Evolutionary conservation across 2,888 invertebrate genomes (phyloP).

Genomic region (Ormyrus pomaceus): DNA sequence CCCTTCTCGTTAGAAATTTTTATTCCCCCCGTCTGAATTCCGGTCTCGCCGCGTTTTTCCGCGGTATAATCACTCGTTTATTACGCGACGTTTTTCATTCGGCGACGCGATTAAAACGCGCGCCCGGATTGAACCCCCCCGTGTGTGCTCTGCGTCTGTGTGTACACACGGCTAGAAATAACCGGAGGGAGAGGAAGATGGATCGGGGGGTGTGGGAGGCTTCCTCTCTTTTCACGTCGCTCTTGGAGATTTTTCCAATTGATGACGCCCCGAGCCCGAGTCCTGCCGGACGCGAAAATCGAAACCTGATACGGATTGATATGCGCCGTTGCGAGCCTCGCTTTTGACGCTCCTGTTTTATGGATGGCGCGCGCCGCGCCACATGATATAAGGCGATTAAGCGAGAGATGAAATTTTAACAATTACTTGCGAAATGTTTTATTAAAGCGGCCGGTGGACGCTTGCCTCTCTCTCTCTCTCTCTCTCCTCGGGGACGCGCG

Average conservation of each 20-base stretch:
- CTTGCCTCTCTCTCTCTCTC: too few species aligned
- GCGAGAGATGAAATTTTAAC: slow-evolving; percentile 12
- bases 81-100: slow-evolving; percentile 56
- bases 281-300: neutral
- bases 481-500: too few species aligned
- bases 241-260: slow-evolving; percentile 42
- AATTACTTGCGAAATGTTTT: slow-evolving; percentile 27
- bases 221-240: slow-evolving; percentile 38
- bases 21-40: slow-evolving; percentile 25
- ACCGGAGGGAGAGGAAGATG: neutral
- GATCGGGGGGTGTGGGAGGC: slow-evolving; percentile 5
- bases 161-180: slow-evolving; percentile 10
- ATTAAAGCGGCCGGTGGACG: neutral
- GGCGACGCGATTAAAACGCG: slow-evolving; percentile 40
- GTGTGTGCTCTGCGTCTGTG: neutral
- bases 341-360: slow-evolving; percentile 27
- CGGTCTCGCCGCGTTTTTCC: slow-evolving; percentile 34
- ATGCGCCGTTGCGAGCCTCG: neutral
- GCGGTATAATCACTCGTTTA: slow-evolving; percentile 57
- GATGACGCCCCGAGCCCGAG: neutral
- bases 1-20: slow-evolving; percentile 40
- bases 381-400: slow-evolving; percentile 17
- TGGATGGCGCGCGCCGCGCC: neutral
- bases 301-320: slow-evolving; percentile 30
- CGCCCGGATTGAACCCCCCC: slow-evolving; percentile 29